Evolutionary conservation across 2,113 vertebrate species (phyloP).

Genomic region (Hydropotes inermis): DNA sequence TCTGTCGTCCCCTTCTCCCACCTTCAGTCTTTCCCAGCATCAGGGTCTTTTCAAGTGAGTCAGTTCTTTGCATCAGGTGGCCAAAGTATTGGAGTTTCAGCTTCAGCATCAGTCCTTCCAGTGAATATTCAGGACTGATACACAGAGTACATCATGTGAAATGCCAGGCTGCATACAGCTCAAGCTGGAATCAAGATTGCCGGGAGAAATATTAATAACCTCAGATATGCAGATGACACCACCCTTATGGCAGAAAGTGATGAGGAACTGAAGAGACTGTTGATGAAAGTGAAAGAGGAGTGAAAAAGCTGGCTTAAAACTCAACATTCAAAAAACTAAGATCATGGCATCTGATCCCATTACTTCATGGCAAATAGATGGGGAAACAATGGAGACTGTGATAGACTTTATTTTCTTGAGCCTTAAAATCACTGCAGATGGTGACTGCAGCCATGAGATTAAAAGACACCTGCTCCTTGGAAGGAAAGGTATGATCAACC

Average conservation of each 20-base stretch:
- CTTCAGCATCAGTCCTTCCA: background rate
- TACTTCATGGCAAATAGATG: background rate
- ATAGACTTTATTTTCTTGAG: background rate
- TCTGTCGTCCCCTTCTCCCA: accelerated
- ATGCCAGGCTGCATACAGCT: background rate
- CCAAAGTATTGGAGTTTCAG: background rate
- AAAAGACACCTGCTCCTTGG: background rate
- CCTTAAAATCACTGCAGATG: background rate
- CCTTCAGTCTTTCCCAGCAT: background rate
- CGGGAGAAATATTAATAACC: background rate
- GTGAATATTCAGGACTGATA: background rate
- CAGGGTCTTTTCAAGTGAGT: background rate
- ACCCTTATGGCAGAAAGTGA: background rate
- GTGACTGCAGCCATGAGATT: background rate
- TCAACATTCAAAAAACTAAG: background rate
- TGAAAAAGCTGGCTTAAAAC: background rate
- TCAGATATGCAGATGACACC: background rate
- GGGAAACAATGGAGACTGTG: background rate
- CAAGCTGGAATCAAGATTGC: background rate
- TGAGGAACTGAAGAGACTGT: background rate
- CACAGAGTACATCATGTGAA: background rate
- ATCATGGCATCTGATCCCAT: background rate
- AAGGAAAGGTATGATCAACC: background rate
- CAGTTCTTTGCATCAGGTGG: background rate
- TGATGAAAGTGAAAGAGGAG: background rate